These are phyloP conservation scores for Hylia prasina DNA, from an alignment of 2,113 vertebrate genomes.

Conservation along the genomic window DNA sequence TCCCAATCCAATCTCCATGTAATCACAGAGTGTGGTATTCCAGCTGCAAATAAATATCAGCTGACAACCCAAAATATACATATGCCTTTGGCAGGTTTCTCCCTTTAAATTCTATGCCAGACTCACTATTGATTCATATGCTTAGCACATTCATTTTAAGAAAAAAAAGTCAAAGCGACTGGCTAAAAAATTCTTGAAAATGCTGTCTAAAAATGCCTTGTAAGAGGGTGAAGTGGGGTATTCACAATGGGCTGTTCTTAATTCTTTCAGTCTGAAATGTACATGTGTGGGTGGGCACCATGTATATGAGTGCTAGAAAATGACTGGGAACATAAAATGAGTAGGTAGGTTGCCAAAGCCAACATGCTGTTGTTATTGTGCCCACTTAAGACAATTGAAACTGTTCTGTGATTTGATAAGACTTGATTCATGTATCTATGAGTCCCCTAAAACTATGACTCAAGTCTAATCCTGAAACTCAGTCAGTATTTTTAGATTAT, in stretches of 20 bases:
- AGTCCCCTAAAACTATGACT: constrained; percentile 47
- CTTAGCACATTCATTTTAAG: neutral
- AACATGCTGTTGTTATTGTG: neutral
- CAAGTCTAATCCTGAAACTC: constrained; percentile 33
- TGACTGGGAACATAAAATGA: neutral
- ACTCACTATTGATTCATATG: neutral
- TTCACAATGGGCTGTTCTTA: neutral
- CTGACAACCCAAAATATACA: neutral
- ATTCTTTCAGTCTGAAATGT: neutral
- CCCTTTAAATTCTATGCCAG: neutral
- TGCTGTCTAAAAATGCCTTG: neutral
- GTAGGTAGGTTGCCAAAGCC: neutral
- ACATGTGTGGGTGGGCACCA: neutral
- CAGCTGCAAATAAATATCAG: neutral
- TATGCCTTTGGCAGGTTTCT: neutral
- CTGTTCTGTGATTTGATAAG: constrained; percentile 6
- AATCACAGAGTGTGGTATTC: neutral
- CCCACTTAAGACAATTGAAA: neutral
- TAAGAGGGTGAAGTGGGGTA: neutral
- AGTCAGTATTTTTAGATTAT: constrained; percentile 34
- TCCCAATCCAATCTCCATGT: neutral
- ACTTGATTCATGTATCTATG: neutral
- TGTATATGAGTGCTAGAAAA: neutral
- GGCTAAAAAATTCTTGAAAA: neutral
- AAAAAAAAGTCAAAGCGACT: neutral